A percentile compares a stretch with the other conserved stretches of the same genome.
Evolutionary conservation across 1,140 invertebrate species (phyloP).

Genomic region (Trypoxylus dichotomus): DNA sequence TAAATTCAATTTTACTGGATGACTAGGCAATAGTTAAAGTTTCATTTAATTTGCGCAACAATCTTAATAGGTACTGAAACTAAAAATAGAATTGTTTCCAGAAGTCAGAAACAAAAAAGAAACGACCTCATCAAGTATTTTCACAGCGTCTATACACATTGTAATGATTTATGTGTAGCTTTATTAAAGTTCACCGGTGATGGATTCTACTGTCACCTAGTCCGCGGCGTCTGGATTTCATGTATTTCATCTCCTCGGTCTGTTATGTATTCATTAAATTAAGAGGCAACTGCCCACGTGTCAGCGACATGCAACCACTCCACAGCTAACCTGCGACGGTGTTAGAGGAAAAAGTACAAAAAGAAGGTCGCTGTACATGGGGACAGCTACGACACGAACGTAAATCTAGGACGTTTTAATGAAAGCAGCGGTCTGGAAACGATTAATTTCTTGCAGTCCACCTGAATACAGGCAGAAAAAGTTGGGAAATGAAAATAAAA

Average conservation of each 20-base stretch:
- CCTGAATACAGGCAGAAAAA: not conserved
- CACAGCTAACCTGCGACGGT: not conserved
- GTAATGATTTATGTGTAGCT: not conserved
- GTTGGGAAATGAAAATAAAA: not conserved
- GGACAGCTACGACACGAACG: not conserved
- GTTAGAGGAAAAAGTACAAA: not conserved
- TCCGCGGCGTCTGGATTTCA: not conserved
- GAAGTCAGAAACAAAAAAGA: not conserved
- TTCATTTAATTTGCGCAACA: no score
- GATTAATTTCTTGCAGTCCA: not conserved
- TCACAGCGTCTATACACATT: not conserved
- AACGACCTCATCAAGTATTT: not conserved
- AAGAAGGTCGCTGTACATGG: not conserved
- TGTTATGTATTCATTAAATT: not conserved
- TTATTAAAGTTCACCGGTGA: not conserved
- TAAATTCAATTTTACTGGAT: no score
- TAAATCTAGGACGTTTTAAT: conserved; percentile 7
- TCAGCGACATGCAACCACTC: not conserved
- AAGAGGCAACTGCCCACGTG: not conserved
- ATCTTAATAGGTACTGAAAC: not conserved
- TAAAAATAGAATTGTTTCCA: not conserved
- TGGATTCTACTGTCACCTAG: not conserved
- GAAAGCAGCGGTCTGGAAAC: not conserved
- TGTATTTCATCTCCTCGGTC: not conserved
- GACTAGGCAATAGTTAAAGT: no score